phyloP scores from a whole-genome alignment of 1,140 invertebrate species.

The Drosophila azteca region DNA sequence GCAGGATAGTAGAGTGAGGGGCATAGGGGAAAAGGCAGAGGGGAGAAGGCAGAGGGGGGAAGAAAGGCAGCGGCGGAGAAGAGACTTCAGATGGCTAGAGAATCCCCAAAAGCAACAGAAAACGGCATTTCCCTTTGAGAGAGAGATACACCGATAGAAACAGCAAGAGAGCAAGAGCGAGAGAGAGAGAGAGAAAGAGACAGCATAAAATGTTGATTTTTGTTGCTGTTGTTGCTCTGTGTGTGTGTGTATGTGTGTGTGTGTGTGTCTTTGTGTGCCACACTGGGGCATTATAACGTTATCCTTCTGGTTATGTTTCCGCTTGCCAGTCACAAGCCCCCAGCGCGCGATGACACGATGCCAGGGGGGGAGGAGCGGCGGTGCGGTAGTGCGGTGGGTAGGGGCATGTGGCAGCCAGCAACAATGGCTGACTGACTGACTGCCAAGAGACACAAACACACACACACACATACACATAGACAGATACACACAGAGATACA shows the following conservation, averaged over 20 bases:
- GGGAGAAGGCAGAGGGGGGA: slow-evolving; percentile 14
- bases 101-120: slow-evolving; percentile 14
- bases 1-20: background rate
- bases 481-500: slow-evolving; percentile 48
- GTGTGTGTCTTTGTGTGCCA: slow-evolving; percentile 61
- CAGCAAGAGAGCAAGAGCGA: background rate
- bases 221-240: slow-evolving; percentile 35
- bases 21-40: background rate
- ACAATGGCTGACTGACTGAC: slow-evolving; percentile 79
- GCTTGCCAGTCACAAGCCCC: slow-evolving; percentile 66
- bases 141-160: background rate
- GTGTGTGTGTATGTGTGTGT: background rate
- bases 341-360: slow-evolving; percentile 47
- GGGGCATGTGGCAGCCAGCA: slow-evolving; percentile 30
- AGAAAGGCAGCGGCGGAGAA: slow-evolving; percentile 46
- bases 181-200: background rate
- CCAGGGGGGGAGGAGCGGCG: slow-evolving; percentile 8
- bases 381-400: slow-evolving; percentile 3
- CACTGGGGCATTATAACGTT: slow-evolving; percentile 82
- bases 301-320: slow-evolving; percentile 82
- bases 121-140: too few relatives aligned
- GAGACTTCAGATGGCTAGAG: too few relatives aligned
- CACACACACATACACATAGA: slow-evolving; percentile 26
- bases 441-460: slow-evolving; percentile 69
- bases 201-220: slow-evolving; percentile 65